Evolutionary conservation across 2,888 invertebrate species (phyloP), one percentile per base, ranked within the genome.

Genomic region (Diarsia dahlii): DNA sequence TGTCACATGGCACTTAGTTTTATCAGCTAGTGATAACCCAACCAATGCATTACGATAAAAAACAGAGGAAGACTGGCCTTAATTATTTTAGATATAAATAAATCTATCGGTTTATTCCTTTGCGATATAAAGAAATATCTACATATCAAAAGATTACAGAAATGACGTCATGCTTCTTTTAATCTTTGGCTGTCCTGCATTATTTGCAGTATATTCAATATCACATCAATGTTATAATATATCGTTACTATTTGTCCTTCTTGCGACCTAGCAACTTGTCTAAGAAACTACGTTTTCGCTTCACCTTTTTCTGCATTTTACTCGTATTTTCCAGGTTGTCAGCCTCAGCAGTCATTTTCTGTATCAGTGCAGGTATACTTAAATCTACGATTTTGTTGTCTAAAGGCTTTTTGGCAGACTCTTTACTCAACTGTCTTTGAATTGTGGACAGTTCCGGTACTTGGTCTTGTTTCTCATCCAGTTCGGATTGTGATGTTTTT

Each of bases 1-100:
- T 95, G 95, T 95, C 95, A 95, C 95, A 95, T 94, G 95, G 94
- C 95, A 95, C 95, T 93, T 94, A 92, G 82, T 84, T 74, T 93
- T 95, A 96, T 96, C 95, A 94, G 89, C 90, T 91, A 89, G 89
- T 89, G 96, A 96, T 96, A 96, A 96, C 94, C 95, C 95, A 93
- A 93, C 93, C 93, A 93, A 91, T 95, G 93, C 94, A 94, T 93
- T 93, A 92, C 93, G 95, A 96, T 96, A 96, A 95, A 92, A 93
- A 92, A 93, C 89, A 89, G 90, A 94, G 92, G 93, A 95, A 95
- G 92, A 93, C 91, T 93, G 93, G 93, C 92, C 92, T 93, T 95
- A 93, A 92, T 92, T 93, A 93, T 91, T 88, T 90, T 89, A 77
- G 88, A 90, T 90, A 93, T 89, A 91, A 91, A 92, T 92, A 92